Evolutionary conservation across 92 coral and sea anemone species (phyloP).

Genomic region (Parazoanthus atlanticus): DNA sequence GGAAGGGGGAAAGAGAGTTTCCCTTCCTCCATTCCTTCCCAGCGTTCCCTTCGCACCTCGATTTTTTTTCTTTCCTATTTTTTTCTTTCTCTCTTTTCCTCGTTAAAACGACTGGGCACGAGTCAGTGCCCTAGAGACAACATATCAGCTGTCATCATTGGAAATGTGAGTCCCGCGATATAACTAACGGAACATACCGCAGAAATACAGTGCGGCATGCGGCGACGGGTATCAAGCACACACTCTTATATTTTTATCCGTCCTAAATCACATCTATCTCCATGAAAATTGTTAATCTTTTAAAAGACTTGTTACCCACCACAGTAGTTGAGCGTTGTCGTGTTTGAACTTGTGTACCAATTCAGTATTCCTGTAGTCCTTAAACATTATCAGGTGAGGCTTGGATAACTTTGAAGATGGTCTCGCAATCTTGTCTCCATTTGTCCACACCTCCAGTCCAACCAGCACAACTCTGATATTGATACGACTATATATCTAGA

Average conservation of each 20-base stretch:
- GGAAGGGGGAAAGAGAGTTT: no score
- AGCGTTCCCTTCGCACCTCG: no score
- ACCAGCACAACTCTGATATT: constrained; percentile 1
- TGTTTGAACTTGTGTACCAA: neutral
- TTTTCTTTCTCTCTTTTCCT: no score
- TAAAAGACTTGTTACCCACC: neutral
- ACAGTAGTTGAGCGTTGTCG: constrained; percentile 2
- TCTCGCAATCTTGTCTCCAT: neutral
- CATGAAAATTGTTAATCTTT: neutral
- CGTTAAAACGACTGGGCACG: no score
- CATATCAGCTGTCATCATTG: no score
- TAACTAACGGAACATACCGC: no score
- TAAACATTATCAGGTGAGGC: neutral
- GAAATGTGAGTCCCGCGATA: no score
- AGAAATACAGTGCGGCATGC: no score
- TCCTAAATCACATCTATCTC: neutral
- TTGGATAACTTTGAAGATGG: neutral
- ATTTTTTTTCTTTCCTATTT: no score
- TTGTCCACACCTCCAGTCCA: constrained; percentile 6
- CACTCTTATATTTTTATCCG: neutral
- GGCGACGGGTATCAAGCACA: no score
- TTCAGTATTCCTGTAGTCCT: neutral
- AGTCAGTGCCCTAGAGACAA: no score
- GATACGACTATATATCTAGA: neutral
- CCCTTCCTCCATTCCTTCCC: no score